Conservation (phyloP, 2,888 invertebrate genomes). For the Cataglyphis albicans region DNA sequence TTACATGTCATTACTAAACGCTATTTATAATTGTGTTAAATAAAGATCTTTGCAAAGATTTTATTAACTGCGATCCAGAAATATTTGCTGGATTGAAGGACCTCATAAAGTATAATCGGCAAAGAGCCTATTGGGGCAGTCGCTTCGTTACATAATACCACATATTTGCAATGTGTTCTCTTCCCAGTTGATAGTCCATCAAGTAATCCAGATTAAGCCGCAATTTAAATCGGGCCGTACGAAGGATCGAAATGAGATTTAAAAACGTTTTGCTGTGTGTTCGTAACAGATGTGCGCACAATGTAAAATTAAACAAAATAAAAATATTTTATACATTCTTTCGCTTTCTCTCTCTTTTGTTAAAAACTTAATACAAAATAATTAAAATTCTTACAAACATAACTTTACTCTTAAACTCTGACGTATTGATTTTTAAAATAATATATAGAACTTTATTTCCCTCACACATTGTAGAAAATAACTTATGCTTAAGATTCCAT, state of each 20-base stretch:
- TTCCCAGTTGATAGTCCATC: conserved; percentile 57
- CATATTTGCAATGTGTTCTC: conserved; percentile 49
- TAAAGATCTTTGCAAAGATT: conserved; percentile 10
- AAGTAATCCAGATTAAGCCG: conserved; percentile 80
- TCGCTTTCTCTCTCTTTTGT: not conserved
- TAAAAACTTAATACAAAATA: not conserved
- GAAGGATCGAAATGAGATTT: conserved; percentile 78
- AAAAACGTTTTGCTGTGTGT: conserved; percentile 46
- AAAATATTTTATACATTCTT: not conserved
- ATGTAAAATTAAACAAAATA: not conserved
- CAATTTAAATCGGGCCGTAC: conserved; percentile 73
- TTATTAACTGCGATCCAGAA: conserved; percentile 37
- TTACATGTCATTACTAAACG: not conserved
- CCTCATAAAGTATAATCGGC: conserved; percentile 39
- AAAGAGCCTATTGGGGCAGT: conserved; percentile 44
- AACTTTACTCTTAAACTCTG: not conserved
- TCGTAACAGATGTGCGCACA: conserved; percentile 32
- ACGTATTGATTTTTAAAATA: not conserved
- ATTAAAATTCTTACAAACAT: not conserved
- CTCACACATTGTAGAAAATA: not conserved
- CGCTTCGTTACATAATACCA: conserved; percentile 52
- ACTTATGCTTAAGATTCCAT: not conserved
- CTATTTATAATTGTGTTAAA: not conserved
- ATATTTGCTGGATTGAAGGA: conserved; percentile 35
- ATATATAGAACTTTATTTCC: not conserved